Conservation (phyloP, 1,140 invertebrate species). For the Atta colombica region DNA sequence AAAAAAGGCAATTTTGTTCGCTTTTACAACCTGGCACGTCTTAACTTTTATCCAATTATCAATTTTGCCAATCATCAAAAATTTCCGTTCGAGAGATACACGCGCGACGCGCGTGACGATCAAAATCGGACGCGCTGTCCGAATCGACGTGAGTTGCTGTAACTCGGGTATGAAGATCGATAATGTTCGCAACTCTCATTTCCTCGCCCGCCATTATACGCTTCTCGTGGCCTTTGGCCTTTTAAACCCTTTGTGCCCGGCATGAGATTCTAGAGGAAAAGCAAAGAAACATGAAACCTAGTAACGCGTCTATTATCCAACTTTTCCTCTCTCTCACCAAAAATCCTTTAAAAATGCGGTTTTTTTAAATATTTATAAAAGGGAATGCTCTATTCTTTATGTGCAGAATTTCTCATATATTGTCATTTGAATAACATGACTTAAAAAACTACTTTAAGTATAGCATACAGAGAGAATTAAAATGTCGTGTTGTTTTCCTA, state of each 20-base stretch:
- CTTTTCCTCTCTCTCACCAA: no score
- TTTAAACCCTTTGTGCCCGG: conserved; percentile 24
- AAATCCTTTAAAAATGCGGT: not conserved
- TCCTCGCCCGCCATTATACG: not conserved
- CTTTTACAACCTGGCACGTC: conserved; percentile 36
- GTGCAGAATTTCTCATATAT: not conserved
- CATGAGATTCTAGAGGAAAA: not conserved
- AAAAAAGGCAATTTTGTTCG: not conserved
- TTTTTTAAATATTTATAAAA: conserved; percentile 10
- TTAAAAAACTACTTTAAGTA: no score
- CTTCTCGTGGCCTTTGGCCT: not conserved
- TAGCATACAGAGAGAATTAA: not conserved
- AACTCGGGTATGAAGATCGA: conserved; percentile 1
- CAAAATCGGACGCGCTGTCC: not conserved
- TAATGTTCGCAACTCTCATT: conserved; percentile 38
- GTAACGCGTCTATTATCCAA: not conserved
- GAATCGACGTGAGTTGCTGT: conserved; percentile 3
- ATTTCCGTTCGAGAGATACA: conserved; percentile 17
- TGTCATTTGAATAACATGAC: no score
- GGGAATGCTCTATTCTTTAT: not conserved
- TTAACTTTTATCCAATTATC: conserved; percentile 47
- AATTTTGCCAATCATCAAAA: conserved; percentile 14
- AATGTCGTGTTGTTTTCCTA: not conserved
- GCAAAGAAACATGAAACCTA: not conserved
- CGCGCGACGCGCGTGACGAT: conserved; percentile 36